Percentiles rank a stretch among this genome's conserved stretches.
phyloP scores from a whole-genome alignment of 2,797 vertebrate species.

The Paguma larvata region DNA sequence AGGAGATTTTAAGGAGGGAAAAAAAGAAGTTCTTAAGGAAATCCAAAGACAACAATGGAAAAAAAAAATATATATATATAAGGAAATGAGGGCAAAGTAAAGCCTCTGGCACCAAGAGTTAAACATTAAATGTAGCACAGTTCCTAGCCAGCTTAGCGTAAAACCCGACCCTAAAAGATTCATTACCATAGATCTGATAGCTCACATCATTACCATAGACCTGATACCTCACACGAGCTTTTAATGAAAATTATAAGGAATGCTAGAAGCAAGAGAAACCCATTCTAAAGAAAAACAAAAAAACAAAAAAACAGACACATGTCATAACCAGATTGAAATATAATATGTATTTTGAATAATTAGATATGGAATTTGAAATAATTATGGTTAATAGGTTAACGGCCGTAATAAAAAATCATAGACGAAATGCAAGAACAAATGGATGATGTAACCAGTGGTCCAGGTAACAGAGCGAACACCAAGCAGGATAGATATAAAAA shows the following conservation, averaged over 20 bases:
- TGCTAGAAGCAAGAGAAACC: neutral
- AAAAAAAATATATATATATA: neutral
- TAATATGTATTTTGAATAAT: neutral
- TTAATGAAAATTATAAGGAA: neutral
- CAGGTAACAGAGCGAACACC: neutral
- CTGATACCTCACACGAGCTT: neutral
- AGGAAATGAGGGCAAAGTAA: neutral
- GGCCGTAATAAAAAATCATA: neutral
- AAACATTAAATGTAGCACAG: neutral
- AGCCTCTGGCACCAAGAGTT: neutral
- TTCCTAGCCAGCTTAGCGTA: neutral
- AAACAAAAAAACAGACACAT: no score
- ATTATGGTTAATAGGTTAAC: neutral
- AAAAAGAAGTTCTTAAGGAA: neutral
- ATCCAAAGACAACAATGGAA: neutral
- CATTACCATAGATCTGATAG: neutral
- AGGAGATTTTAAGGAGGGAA: neutral
- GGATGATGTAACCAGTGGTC: neutral
- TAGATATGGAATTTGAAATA: neutral
- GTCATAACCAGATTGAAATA: neutral
- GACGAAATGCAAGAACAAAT: neutral
- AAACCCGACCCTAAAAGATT: neutral
- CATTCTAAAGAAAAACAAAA: neutral
- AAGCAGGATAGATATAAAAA: neutral
- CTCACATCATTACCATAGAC: no score